A percentile compares a stretch with the other conserved stretches of the same genome.
Conservation (phyloP, 2,797 vertebrate genomes). For the Trachurus trachurus region DNA sequence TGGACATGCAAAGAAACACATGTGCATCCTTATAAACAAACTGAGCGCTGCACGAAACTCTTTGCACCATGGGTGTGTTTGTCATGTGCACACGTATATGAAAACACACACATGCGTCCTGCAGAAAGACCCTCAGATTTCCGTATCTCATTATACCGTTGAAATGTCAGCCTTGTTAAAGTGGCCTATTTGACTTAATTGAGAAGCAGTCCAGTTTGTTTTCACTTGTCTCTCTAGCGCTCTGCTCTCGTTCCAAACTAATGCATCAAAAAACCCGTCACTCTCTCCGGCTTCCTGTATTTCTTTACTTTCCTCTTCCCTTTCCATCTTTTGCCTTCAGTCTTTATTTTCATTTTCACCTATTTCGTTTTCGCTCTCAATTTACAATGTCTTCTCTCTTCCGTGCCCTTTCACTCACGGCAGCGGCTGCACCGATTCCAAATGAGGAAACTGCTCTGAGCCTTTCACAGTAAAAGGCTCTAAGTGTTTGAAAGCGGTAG, state of each 20-base stretch:
- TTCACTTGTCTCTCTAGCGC: slow-evolving; percentile 66
- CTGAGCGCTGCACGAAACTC: neutral
- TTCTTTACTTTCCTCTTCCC: slow-evolving; percentile 23
- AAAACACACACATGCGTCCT: slow-evolving; percentile 36
- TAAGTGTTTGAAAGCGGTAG: neutral
- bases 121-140: slow-evolving; percentile 62
- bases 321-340: slow-evolving; percentile 18
- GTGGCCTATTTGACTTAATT: slow-evolving; percentile 83
- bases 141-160: slow-evolving; percentile 71
- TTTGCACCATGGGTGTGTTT: neutral
- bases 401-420: neutral
- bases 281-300: slow-evolving; percentile 29
- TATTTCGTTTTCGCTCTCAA: slow-evolving; percentile 19
- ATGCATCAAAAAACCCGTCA: slow-evolving; percentile 68
- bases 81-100: neutral
- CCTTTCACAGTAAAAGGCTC: neutral
- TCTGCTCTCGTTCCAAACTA: slow-evolving; percentile 67
- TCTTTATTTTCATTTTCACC: slow-evolving; percentile 20
- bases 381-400: slow-evolving; percentile 23
- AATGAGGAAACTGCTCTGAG: neutral
- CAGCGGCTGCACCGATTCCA: neutral
- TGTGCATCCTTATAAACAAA: neutral
- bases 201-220: slow-evolving; percentile 81
- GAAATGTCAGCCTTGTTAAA: slow-evolving; percentile 85
- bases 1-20: slow-evolving; percentile 16